Base-by-base conservation (phyloP, 2,113 vertebrate genomes). In the Panthera uncia region DNA sequence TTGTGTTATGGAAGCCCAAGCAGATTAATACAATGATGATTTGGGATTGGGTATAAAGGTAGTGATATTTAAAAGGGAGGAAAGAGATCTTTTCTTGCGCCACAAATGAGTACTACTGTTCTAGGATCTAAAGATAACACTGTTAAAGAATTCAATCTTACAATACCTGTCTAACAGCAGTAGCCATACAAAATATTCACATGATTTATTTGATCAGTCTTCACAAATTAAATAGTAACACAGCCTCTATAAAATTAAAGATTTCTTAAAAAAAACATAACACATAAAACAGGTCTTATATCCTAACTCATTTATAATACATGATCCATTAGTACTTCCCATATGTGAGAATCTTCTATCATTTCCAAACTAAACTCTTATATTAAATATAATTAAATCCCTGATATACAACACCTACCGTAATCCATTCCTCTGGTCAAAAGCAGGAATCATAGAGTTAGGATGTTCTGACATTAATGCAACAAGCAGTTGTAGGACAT, bases 401-500 rank as follows among this genome's bases (percentile, higher is more conserved):
- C 55, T 85, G 19, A 74, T 45, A 80, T 73, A 68, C 8, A 98
- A 96, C 95, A 90, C 97, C 98, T 99, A 99, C 99, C 99, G 99
- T 97, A 99, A 99, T 94, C 99, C 99, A 93, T 99, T 99, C 94
- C 99, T 99, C 98, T 99, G 99, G 98, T 99, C 99, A 98, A 99
- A 99, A 93, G 99, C 99, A 98, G 99, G 99, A 93, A 99, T 99
- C 99, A 99, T 99, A 73, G 99, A 99, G 61, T 98, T 98, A 4
- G 99, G 99, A 95, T 99, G 99, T 98, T 99, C 99, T 92, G 99
- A 99, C 99, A 99, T 99, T 97, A 99, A 98, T 96, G 99, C 99
- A 97, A 99, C 99, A 98, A 99, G 98, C 94, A 99, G 98, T 98
- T 99, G 99, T 83, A 99, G 99, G 63, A 99, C 99, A 98, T 99